These are phyloP conservation scores for Atta texana DNA, from an alignment of 1,140 invertebrate genomes.

Conservation along the genomic window DNA sequence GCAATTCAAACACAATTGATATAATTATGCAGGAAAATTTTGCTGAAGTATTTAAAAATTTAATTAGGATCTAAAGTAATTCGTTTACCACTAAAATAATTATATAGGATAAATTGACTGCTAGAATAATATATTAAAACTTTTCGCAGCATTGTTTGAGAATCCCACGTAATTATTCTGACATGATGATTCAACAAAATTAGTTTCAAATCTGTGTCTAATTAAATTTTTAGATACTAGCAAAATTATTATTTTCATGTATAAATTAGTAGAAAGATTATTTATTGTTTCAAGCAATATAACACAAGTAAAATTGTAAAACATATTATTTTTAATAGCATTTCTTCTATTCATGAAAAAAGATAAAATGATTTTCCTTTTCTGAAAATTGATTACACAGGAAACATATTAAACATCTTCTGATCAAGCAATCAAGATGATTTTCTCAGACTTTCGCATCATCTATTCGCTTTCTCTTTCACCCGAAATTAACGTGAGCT, in stretches of 20 bases:
- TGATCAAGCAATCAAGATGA: conserved; percentile 29
- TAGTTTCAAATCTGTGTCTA: no score
- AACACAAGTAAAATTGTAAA: not conserved
- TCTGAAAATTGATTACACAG: not conserved
- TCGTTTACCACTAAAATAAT: no score
- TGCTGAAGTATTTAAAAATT: no score
- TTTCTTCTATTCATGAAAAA: not conserved
- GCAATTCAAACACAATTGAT: not conserved
- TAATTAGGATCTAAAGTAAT: no score
- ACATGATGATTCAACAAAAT: no score
- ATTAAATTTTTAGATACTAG: no score
- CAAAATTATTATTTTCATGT: no score
- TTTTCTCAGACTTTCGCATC: conserved; percentile 23
- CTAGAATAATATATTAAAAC: no score
- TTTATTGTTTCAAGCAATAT: not conserved
- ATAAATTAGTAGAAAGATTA: not conserved
- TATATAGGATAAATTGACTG: no score
- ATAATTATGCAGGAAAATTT: not conserved
- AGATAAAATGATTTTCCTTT: not conserved
- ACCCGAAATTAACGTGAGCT: conserved; percentile 16
- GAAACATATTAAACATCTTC: conserved; percentile 6
- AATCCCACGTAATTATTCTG: no score
- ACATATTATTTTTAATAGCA: not conserved
- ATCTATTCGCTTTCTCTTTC: not conserved
- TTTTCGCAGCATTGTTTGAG: no score